Base-by-base conservation (phyloP, 2,797 vertebrate species). In the Neostethus bicornis region DNA sequence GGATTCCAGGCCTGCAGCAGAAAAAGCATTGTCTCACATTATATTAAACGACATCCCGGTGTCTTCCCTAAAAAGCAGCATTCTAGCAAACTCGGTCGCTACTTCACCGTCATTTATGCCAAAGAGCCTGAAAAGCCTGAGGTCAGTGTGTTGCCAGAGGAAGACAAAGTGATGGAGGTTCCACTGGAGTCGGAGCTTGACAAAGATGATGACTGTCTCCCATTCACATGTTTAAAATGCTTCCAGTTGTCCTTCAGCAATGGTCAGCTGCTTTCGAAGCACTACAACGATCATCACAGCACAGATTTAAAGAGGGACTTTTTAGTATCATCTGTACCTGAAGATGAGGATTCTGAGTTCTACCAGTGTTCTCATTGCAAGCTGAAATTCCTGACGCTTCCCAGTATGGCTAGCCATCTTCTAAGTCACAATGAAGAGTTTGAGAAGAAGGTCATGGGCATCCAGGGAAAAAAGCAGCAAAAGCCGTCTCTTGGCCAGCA, bases 31-130 rank as follows among this genome's bases (percentile, higher is more conserved):
- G 95, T 99, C 68, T 98, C 97, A 5, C 97, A 99, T 85, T 99
- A 99, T 87, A 98, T 99, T 86, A 99, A 99, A 85, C 95, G 97
- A 32, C 97, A 99, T 72, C 97, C 97, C 0, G 97, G 97, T 44
- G 96, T 99, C 69, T 98, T 98, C 84, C 97, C 97, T 7, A 98
- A 99, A 87, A 98, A 96, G 87, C 95, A 98, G 83, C 94, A 97
- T 0, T 89, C 94, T 0, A 98, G 96, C 91, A 99, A 99, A 63
- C 89, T 99, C 0, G 95, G 95, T 13, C 94, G 96, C 37, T 99
- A 97, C 79, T 99, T 98, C 81, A 98, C 97, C 0, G 93, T 96
- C 0, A 94, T 99, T 42, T 99, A 98, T 6, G 93, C 94, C 0
- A 96, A 97, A 20, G 95, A 98, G 28, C 90, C 93, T 0, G 95